phyloP scores from a whole-genome alignment of 2,888 invertebrate species.

The Idaea biselata region DNA sequence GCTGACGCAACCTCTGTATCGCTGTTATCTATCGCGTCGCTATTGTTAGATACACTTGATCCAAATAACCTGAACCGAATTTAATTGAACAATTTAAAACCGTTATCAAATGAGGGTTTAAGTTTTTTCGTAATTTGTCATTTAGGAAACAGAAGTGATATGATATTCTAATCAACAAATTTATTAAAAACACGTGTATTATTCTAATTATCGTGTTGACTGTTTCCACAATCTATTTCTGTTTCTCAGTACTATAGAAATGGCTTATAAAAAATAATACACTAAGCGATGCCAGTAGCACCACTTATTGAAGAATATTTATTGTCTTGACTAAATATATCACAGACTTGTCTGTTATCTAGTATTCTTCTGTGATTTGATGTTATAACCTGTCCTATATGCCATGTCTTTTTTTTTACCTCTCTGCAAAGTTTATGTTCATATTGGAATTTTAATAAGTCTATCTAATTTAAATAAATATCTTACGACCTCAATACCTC shows the following conservation, averaged over 20 bases:
- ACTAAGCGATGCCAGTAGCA: too few species aligned
- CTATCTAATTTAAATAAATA: not conserved
- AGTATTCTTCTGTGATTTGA: not conserved
- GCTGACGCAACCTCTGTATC: conserved; percentile 56
- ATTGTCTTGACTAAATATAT: too few species aligned
- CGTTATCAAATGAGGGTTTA: not conserved
- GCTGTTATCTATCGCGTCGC: not conserved
- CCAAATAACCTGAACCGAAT: not conserved
- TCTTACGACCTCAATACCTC: not conserved
- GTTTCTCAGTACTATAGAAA: too few species aligned
- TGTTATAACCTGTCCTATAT: not conserved
- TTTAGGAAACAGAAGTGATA: not conserved
- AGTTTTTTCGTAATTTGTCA: not conserved
- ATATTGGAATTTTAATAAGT: not conserved
- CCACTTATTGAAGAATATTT: too few species aligned
- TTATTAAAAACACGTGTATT: not conserved
- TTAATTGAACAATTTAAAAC: not conserved
- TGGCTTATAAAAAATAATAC: too few species aligned
- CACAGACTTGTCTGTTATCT: too few species aligned
- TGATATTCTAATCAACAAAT: not conserved
- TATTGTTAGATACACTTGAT: not conserved
- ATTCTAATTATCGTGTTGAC: too few species aligned
- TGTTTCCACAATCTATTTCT: too few species aligned
- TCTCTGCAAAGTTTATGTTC: not conserved
- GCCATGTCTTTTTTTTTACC: not conserved